Percentiles rank a stretch among this genome's conserved stretches.
Conservation (phyloP, 1,140 invertebrate genomes). For the Drosophila hydei region DNA sequence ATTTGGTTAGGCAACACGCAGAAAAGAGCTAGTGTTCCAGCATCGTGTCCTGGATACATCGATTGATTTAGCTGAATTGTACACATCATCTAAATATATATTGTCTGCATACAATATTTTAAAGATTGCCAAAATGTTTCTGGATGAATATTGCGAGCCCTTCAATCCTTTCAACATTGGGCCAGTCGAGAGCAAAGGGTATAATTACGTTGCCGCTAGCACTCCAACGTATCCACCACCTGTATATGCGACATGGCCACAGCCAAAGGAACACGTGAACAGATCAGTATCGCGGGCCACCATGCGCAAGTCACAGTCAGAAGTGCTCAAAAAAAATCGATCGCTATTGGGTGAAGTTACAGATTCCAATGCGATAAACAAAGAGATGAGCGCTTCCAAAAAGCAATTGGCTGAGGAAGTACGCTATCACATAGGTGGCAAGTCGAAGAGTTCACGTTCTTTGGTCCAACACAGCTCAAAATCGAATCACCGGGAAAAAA, state of each 20-base stretch:
- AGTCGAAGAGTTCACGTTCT: background rate
- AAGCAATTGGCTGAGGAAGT: background rate
- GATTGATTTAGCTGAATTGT: background rate
- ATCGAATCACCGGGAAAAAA: background rate
- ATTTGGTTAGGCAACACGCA: background rate
- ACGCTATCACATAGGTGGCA: background rate
- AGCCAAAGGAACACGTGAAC: constrained; percentile 38
- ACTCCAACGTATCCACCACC: constrained; percentile 54
- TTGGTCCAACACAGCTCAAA: background rate
- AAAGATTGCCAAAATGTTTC: constrained; percentile 36
- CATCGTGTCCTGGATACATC: background rate
- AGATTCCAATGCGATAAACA: background rate
- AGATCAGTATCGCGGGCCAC: constrained; percentile 25
- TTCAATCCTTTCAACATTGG: constrained; percentile 64
- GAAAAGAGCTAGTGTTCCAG: background rate
- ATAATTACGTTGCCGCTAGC: constrained; percentile 47
- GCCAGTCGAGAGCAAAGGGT: constrained; percentile 12
- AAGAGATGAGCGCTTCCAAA: background rate
- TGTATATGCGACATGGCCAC: constrained; percentile 28
- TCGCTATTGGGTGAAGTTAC: background rate
- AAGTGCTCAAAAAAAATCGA: background rate
- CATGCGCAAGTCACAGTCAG: background rate
- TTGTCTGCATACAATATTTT: background rate
- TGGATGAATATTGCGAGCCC: constrained; percentile 31
- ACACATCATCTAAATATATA: background rate